These are phyloP conservation scores for Cariama cristata DNA, from an alignment of 2,113 vertebrate genomes.

Conservation along the genomic window DNA sequence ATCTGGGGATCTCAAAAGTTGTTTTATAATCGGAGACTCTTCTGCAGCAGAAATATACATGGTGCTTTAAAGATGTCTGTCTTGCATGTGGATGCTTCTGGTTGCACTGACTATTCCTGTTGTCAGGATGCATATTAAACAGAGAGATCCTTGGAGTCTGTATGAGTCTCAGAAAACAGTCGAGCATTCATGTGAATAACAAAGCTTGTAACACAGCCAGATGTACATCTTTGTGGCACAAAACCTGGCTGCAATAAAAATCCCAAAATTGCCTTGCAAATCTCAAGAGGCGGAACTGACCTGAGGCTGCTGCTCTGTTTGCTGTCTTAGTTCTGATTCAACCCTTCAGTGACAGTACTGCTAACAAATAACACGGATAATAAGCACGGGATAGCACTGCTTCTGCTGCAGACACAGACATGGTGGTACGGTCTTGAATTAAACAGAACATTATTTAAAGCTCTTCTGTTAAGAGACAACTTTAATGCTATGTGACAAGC, in stretches of 20 bases:
- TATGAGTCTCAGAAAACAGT: constrained; percentile 18
- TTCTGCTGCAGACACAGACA: neutral
- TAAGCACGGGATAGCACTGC: neutral
- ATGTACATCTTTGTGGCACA: neutral
- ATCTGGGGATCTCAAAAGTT: neutral
- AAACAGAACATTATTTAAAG: neutral
- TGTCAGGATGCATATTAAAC: neutral
- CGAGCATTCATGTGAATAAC: neutral
- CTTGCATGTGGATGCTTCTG: neutral
- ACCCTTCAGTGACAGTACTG: neutral
- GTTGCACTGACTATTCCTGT: neutral
- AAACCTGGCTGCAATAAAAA: neutral
- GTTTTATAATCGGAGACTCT: neutral
- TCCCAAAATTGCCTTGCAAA: neutral
- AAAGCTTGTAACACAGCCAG: neutral
- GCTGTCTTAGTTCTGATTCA: constrained; percentile 1
- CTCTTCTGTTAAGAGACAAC: neutral
- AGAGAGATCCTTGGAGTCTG: neutral
- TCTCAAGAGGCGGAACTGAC: constrained; percentile 21
- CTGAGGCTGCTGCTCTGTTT: neutral
- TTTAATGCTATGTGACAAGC: neutral
- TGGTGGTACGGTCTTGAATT: neutral
- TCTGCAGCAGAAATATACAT: neutral
- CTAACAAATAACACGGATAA: neutral
- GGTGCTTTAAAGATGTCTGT: neutral